Conservation (phyloP, 2,113 vertebrate species). For the Tursiops truncatus region DNA sequence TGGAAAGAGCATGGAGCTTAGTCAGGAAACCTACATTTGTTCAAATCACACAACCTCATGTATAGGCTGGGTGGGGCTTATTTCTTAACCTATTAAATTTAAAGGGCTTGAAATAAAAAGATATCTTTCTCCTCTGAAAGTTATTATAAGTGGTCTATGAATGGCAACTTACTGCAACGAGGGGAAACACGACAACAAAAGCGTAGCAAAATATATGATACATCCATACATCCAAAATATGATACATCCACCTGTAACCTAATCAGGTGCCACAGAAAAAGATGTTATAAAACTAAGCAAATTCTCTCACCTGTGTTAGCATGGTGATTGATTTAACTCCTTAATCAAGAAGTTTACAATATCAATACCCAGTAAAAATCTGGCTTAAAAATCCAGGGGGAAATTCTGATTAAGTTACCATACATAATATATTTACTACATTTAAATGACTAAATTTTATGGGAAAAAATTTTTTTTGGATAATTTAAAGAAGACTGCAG, state of each 20-base stretch:
- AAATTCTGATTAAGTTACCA: neutral
- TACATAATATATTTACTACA: neutral
- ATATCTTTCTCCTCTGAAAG: neutral
- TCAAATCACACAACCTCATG: neutral
- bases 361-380: neutral
- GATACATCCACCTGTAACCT: neutral
- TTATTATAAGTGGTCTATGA: neutral
- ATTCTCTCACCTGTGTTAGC: neutral
- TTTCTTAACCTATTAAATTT: conserved; percentile 20
- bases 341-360: neutral
- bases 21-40: neutral
- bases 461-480: neutral
- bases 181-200: neutral
- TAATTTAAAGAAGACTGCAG: neutral
- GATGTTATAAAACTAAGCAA: neutral
- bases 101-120: conserved; percentile 19
- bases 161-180: neutral
- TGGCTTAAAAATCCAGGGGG: neutral
- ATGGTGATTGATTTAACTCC: neutral
- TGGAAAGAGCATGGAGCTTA: neutral
- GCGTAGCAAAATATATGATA: neutral
- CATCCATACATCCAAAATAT: no score
- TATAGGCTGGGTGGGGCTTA: neutral
- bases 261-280: conserved; percentile 2
- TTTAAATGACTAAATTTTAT: neutral